Conservation (phyloP, 2,797 vertebrate genomes). For the Hippopotamyrus pictus region DNA sequence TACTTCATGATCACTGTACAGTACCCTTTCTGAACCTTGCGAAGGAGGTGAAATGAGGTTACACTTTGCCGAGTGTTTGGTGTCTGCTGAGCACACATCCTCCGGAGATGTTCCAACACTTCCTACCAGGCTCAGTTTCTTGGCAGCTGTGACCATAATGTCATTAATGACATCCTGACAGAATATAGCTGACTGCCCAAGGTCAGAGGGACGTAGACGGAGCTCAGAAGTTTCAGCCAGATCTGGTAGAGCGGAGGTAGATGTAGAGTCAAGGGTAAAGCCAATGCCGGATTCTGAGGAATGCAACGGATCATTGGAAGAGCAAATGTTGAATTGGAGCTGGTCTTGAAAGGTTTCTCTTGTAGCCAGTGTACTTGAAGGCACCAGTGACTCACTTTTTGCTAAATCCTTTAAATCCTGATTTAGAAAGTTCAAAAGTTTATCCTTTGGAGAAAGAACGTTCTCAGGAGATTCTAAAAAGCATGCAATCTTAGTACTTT, state of each 20-base stretch:
- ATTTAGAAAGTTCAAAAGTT: conserved; percentile 50
- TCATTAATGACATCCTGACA: conserved; percentile 51
- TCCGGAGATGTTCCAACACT: conserved; percentile 42
- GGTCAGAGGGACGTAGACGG: conserved; percentile 40
- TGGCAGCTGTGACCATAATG: conserved; percentile 60
- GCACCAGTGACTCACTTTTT: conserved; percentile 58
- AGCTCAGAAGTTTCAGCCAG: conserved; percentile 44
- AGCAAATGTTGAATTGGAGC: conserved; percentile 44
- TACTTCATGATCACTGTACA: conserved; percentile 44
- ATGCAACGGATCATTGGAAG: conserved; percentile 52
- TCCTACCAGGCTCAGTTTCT: conserved; percentile 54
- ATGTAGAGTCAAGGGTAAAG: conserved; percentile 58
- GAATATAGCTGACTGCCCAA: conserved; percentile 39
- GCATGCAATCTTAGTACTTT: conserved; percentile 50
- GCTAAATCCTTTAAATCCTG: conserved; percentile 37
- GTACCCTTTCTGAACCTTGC: conserved; percentile 8
- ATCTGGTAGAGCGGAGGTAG: conserved; percentile 29
- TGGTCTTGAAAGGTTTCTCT: conserved; percentile 47
- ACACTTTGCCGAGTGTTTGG: conserved; percentile 35
- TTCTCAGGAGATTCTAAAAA: conserved; percentile 49
- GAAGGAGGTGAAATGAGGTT: conserved; percentile 30
- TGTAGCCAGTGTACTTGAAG: conserved; percentile 58
- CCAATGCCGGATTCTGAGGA: conserved; percentile 47
- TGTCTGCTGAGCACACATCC: conserved; percentile 28
- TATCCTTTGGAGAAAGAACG: conserved; percentile 49